phyloP scores from a whole-genome alignment of 2,797 vertebrate genomes.

The Dicrostonyx torquatus region DNA sequence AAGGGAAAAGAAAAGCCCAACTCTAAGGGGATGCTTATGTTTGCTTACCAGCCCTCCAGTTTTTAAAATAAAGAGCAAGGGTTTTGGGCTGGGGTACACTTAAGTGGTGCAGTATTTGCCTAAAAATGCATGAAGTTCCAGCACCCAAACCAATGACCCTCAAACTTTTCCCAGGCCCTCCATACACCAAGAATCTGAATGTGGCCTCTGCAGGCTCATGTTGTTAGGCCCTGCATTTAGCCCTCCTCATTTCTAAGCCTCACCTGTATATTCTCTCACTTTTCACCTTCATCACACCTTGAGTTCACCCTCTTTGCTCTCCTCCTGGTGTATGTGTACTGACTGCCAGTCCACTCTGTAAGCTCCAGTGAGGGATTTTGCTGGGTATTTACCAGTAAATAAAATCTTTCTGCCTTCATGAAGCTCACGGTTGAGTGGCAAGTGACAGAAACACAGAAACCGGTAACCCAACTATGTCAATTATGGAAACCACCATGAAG shows the following conservation, averaged over 20 bases:
- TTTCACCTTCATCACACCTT: background rate
- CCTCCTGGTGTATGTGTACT: background rate
- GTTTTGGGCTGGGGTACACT: background rate
- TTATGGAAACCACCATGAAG: background rate
- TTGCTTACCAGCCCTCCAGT: background rate
- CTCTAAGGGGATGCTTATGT: background rate
- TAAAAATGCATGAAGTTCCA: background rate
- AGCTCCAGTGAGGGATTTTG: background rate
- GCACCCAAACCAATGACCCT: background rate
- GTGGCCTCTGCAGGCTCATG: background rate
- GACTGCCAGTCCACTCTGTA: background rate
- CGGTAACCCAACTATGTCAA: background rate
- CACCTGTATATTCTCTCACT: background rate
- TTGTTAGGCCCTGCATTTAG: background rate
- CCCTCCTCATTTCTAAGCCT: background rate
- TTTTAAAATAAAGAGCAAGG: slow-evolving; percentile 35
- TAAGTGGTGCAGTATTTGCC: background rate
- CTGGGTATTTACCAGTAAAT: background rate
- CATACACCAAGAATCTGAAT: background rate
- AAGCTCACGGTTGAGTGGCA: background rate
- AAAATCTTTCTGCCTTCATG: slow-evolving; percentile 32
- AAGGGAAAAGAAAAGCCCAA: background rate
- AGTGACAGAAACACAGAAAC: slow-evolving; percentile 15
- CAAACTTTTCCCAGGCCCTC: too few species aligned
- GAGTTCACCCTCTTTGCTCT: background rate